Evolutionary conservation across 35 echinoderm and acorn worm genomes (phyloP), one percentile per base, ranked within the genome.

Genomic region (Heliocidaris erythrogramma): DNA sequence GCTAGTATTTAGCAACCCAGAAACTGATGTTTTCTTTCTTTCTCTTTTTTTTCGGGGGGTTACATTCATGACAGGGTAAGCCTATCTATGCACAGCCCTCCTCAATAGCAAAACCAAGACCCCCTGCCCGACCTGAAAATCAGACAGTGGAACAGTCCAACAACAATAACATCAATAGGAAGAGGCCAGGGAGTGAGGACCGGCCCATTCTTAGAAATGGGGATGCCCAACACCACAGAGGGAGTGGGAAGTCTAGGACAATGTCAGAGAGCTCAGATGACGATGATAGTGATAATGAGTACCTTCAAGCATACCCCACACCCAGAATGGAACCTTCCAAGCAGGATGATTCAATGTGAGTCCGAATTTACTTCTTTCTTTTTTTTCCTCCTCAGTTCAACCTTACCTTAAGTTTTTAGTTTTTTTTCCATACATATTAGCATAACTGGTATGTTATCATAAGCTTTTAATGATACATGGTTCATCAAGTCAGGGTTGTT

Each of bases 111-210:
- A 42, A 89, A 48, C 30, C 87, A 9, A 89, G 87, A 11, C 31
- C 87, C 47, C 87, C 87, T n/a, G 32, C 17, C 14, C 8, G 11
- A 89, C 30, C 29, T 47, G 31, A 32, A 32, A 14, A 32, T 47
- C 87, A 89, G 29, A 42, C 47, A 14, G 29, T 89, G 5, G 91
- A 92, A 59, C 91, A 92, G 91, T 48, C 48, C 47, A 92, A 92
- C 27, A 92, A 92, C 91, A 92, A 92, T 24, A 92, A 92, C 91
- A 59, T 52, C 48, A 92, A 92, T 27, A 49, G 11, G 91, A 92
- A 59, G 91, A 92, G 49, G 49, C 48, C 49, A 50, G 91, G 27
- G 32, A 92, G 50, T 48, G 29, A 92, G 49, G 91, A 92, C 50
- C 47, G 48, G 4, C 48, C 50, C n/a, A 59, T 59, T 30, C n/a